Conservation (phyloP, 2,888 invertebrate species). For the Cephus spinipes region DNA sequence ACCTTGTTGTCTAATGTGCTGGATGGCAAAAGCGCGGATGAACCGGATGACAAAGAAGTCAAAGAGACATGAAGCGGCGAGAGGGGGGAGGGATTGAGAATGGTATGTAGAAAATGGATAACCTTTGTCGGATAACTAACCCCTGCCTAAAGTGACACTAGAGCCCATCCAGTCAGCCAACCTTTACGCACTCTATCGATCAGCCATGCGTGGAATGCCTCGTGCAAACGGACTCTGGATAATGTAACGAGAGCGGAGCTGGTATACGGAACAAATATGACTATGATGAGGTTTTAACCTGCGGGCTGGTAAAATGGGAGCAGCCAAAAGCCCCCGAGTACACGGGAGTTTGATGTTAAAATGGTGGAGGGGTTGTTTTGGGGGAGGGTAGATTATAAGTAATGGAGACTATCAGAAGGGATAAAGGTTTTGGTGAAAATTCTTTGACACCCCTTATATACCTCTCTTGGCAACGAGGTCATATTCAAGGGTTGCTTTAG, state of each 20-base stretch:
- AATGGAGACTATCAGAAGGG: background rate
- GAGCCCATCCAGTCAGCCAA: background rate
- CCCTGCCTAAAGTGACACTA: constrained; percentile 7
- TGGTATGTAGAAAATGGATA: constrained; percentile 18
- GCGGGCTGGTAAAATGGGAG: background rate
- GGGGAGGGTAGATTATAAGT: background rate
- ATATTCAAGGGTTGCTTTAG: background rate
- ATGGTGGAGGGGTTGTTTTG: background rate
- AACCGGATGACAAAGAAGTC: constrained; percentile 5
- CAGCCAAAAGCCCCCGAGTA: background rate
- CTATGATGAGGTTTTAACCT: background rate
- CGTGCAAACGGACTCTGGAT: constrained; percentile 14
- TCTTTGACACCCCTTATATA: background rate
- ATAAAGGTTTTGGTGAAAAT: background rate
- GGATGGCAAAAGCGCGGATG: background rate
- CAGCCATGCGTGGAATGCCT: constrained; percentile 11
- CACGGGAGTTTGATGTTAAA: background rate
- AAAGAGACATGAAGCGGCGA: constrained; percentile 1
- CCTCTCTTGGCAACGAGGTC: background rate
- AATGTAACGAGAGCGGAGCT: background rate
- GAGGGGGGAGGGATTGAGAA: background rate
- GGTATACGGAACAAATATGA: background rate
- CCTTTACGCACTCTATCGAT: background rate
- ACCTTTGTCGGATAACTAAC: constrained; percentile 22
- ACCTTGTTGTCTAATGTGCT: background rate